Percentiles rank a stretch among this genome's conserved stretches.
Evolutionary conservation across 2,888 invertebrate genomes (phyloP).

Genomic region (Mylabris sibirica): DNA sequence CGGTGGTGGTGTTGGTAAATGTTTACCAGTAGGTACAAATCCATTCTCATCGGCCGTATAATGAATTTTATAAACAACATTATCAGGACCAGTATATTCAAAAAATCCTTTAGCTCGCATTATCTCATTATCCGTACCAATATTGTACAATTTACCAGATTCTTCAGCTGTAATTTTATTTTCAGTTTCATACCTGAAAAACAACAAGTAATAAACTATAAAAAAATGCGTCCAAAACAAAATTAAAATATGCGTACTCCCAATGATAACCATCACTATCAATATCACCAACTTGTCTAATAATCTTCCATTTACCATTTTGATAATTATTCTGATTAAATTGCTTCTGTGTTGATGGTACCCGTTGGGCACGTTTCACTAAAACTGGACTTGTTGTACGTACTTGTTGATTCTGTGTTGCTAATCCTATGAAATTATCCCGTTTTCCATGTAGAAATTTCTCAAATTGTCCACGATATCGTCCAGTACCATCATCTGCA

Average conservation of each 20-base stretch:
- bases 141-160: conserved; percentile 63
- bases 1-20: conserved; percentile 69
- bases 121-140: conserved; percentile 65
- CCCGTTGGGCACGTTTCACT: not conserved
- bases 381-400: not conserved
- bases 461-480: conserved; percentile 11
- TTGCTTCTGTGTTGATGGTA: not conserved
- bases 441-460: not conserved
- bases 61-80: conserved; percentile 66
- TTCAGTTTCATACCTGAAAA: conserved; percentile 66
- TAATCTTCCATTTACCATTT: conserved; percentile 61
- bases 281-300: conserved; percentile 64
- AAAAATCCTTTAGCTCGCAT: conserved; percentile 72
- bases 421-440: not conserved
- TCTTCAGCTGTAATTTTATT: conserved; percentile 71
- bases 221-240: conserved; percentile 35
- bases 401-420: not conserved
- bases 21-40: conserved; percentile 65
- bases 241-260: conserved; percentile 54
- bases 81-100: conserved; percentile 73
- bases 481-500: conserved; percentile 9
- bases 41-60: conserved; percentile 71
- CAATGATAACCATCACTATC: conserved; percentile 66
- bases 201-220: not conserved
- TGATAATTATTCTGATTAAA: conserved; percentile 23